phyloP scores from a whole-genome alignment of 2,888 invertebrate genomes.

The Pocota personata region DNA sequence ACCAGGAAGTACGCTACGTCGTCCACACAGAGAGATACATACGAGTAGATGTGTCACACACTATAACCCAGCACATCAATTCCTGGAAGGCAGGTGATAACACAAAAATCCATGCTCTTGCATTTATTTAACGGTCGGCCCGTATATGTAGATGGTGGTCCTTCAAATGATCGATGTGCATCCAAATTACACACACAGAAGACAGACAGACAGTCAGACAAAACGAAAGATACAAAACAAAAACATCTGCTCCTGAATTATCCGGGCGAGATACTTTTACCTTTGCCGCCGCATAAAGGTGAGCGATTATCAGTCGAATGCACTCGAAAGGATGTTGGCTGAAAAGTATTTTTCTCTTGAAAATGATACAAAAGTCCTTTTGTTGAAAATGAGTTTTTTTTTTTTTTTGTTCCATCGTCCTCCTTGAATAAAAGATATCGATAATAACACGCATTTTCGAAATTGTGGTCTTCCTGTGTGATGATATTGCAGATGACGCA shows the following conservation, averaged over 20 bases:
- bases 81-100: constrained; percentile 71
- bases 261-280: constrained; percentile 57
- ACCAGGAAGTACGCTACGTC: constrained; percentile 59
- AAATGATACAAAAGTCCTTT: constrained; percentile 67
- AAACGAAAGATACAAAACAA: constrained; percentile 24
- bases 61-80: constrained; percentile 5
- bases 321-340: constrained; percentile 62
- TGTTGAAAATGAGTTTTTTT: constrained; percentile 34
- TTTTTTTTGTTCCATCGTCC: not conserved
- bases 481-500: constrained; percentile 66
- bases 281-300: constrained; percentile 60
- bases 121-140: constrained; percentile 55
- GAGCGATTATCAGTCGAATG: constrained; percentile 69
- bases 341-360: constrained; percentile 49
- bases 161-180: constrained; percentile 70
- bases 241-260: constrained; percentile 69
- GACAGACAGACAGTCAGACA: constrained; percentile 31
- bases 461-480: constrained; percentile 68
- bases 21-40: not conserved
- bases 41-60: constrained; percentile 33
- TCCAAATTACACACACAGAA: constrained; percentile 59
- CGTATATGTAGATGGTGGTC: constrained; percentile 55
- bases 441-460: constrained; percentile 65
- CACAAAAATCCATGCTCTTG: constrained; percentile 59
- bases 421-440: constrained; percentile 47